Evolutionary conservation across 2,888 invertebrate species (phyloP), one percentile per base, ranked within the genome.

Genomic region (Fabriciana adippe): DNA sequence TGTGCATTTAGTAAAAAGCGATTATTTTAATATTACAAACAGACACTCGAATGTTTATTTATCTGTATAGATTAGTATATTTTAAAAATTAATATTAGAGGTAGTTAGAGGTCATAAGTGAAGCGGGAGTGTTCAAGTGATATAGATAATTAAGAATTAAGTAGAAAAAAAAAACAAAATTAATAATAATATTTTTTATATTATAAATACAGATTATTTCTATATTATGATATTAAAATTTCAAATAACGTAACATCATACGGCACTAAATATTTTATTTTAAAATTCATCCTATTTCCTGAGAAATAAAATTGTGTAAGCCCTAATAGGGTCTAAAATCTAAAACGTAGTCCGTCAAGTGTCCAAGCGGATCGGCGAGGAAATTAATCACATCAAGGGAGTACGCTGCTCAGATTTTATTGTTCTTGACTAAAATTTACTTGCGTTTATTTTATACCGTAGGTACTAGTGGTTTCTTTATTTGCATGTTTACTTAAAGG

Each of bases 291-390:
- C 45, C 4, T 3, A 18, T n/a, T 8, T 41, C 21, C 18, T 3
- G 14, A 26, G 11, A 41, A 41, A 41, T 41, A 41, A 41, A 8
- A n/a, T 26, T 48, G 47, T 45, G 51, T 15, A 16, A 69, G 50
- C 68, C 68, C 71, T 70, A 70, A 6, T 69, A 66, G 26, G 26
- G 26, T 26, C 26, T 26, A 26, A 26, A 26, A 26, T 26, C 56
- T 63, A 67, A 73, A 69, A 71, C 66, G 66, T 65, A 72, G 74
- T 73, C 76, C 75, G 71, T 73, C 72, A 78, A 73, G 73, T 78
- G 75, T 75, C 77, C 70, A 70, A 68, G 67, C 69, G 68, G 68
- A 74, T 74, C 69, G 70, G 56, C 69, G 65, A 69, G 72, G 73
- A 72, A 70, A 76, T 77, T 74, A 76, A 76, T 75, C 76, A 76